phyloP scores from a whole-genome alignment of 35 echinoderm and acorn worm genomes.

The Strongylocentrotus purpuratus region DNA sequence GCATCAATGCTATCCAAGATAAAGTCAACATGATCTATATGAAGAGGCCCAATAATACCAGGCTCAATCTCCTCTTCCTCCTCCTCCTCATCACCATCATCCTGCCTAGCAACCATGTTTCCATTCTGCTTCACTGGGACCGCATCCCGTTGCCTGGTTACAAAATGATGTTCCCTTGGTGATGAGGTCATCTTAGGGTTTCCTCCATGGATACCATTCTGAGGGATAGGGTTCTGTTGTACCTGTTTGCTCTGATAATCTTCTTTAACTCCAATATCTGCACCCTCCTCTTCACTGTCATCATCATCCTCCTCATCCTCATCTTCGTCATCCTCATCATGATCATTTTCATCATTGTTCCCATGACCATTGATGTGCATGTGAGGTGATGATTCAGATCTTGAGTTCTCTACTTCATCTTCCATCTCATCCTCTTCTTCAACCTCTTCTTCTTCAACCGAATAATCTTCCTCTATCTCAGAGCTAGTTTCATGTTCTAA shows the following conservation, averaged over 20 bases:
- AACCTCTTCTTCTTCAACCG: background rate
- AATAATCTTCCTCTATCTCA: conserved; percentile 33
- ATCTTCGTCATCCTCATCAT: background rate
- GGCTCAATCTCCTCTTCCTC: conserved; percentile 31
- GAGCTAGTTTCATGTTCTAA: conserved; percentile 22
- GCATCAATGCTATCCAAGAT: conserved; percentile 93
- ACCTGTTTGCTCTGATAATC: background rate
- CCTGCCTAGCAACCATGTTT: conserved; percentile 36
- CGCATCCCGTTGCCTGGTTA: conserved; percentile 29
- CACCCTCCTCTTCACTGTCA: conserved; percentile 29
- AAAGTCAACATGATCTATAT: conserved; percentile 88
- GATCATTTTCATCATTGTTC: background rate
- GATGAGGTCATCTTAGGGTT: conserved; percentile 16
- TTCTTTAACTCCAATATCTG: conserved; percentile 2
- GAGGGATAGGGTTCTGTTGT: background rate
- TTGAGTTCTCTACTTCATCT: background rate
- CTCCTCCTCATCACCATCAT: conserved; percentile 5
- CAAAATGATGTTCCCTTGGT: background rate
- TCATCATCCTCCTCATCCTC: background rate
- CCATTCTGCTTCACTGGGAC: conserved; percentile 7
- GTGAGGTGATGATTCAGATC: background rate
- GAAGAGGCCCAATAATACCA: conserved; percentile 50
- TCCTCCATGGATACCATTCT: background rate
- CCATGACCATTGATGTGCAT: background rate
- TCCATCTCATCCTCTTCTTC: conserved; percentile 10